A percentile compares a stretch with the other conserved stretches of the same genome.
phyloP scores from a whole-genome alignment of 2,113 vertebrate species.

The Piaya cayana region DNA sequence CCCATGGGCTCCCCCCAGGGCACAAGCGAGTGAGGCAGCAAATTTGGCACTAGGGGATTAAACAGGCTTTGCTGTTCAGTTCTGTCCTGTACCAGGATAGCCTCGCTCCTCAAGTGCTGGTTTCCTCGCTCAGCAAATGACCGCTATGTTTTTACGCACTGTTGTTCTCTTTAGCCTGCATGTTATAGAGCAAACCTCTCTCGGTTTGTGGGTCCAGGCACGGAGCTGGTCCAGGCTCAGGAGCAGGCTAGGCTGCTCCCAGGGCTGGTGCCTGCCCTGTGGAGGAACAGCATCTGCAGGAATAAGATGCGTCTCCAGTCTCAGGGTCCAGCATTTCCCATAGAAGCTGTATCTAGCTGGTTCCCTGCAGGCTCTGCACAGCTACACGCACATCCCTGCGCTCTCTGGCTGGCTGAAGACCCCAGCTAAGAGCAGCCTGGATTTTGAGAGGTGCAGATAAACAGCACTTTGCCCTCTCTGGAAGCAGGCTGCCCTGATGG shows the following conservation, averaged over 20 bases:
- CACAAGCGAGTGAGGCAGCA: background rate
- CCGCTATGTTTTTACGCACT: background rate
- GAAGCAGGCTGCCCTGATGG: background rate
- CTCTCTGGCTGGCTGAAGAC: background rate
- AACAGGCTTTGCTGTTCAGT: background rate
- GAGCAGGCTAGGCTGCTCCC: background rate
- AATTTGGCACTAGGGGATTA: accelerated
- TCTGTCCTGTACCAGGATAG: background rate
- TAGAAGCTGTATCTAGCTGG: background rate
- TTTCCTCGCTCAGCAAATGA: background rate
- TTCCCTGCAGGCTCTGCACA: background rate
- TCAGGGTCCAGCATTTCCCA: background rate
- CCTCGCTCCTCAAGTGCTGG: background rate
- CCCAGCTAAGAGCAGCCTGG: background rate
- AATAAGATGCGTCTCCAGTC: background rate
- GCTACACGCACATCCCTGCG: accelerated
- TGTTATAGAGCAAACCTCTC: background rate
- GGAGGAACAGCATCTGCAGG: background rate
- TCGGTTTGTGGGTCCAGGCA: background rate
- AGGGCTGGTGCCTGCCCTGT: accelerated
- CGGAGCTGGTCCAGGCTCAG: background rate
- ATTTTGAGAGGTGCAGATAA: background rate
- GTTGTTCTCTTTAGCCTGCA: background rate
- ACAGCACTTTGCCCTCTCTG: background rate
- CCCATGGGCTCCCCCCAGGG: accelerated